Evolutionary conservation across 1,140 invertebrate genomes (phyloP).

Genomic region (Plectrocnemia conspersa): DNA sequence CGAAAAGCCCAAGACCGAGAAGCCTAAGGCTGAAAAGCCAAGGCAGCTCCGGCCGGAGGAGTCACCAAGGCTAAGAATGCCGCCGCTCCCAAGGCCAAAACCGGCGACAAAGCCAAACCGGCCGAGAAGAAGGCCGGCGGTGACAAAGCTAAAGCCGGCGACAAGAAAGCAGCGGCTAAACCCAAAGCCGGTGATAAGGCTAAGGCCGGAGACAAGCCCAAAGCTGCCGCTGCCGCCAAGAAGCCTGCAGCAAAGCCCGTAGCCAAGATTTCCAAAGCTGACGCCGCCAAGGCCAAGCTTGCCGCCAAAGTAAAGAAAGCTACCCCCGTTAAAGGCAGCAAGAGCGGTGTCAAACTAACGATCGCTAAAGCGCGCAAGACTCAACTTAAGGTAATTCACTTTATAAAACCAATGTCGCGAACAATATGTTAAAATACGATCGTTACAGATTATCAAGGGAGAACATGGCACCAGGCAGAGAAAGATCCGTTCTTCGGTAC

Average conservation of each 20-base stretch:
- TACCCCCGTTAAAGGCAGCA: constrained; percentile 23
- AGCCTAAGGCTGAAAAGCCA: constrained; percentile 53
- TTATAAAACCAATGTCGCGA: constrained; percentile 6
- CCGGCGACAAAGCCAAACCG: constrained; percentile 40
- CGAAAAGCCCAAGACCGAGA: constrained; percentile 52
- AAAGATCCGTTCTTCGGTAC: constrained; percentile 91
- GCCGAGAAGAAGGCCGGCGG: constrained; percentile 53
- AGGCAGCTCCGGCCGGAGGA: constrained; percentile 49
- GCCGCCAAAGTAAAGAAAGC: constrained; percentile 16
- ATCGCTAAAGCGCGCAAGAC: constrained; percentile 61
- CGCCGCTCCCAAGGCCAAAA: constrained; percentile 58
- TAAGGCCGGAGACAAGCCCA: constrained; percentile 39
- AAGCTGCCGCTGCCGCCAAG: constrained; percentile 38
- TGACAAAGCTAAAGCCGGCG: constrained; percentile 51
- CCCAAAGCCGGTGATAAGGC: constrained; percentile 48
- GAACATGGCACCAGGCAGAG: constrained; percentile 78
- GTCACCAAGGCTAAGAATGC: constrained; percentile 47
- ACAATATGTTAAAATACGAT: constrained; percentile 21
- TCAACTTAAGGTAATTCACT: constrained; percentile 67
- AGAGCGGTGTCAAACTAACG: constrained; percentile 29
- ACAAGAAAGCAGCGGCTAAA: constrained; percentile 42
- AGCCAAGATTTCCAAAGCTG: constrained; percentile 49
- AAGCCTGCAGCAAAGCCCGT: constrained; percentile 42
- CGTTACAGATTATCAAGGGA: constrained; percentile 79
- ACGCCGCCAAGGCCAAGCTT: constrained; percentile 48